A percentile compares a stretch with the other conserved stretches of the same genome.
phyloP scores from a whole-genome alignment of 2,797 vertebrate genomes.

The Gambusia yucatana region DNA sequence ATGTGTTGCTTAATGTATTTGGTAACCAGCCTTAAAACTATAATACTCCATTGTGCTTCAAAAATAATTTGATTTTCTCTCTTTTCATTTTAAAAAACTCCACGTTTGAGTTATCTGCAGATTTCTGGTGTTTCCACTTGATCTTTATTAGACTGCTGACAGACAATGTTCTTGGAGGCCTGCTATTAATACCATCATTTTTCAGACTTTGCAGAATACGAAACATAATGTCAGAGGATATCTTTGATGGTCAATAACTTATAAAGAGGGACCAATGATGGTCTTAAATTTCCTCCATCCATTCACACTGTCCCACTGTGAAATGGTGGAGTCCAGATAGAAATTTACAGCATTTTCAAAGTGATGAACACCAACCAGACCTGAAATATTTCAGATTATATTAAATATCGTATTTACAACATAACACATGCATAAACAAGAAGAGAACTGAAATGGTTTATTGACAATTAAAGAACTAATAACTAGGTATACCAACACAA shows the following conservation, averaged over 20 bases:
- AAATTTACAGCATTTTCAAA: not conserved
- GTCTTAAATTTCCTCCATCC: slow-evolving; percentile 1
- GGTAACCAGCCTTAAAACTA: not conserved
- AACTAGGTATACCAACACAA: no score
- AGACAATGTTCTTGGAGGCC: not conserved
- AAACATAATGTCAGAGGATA: not conserved
- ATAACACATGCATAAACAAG: not conserved
- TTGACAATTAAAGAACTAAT: not conserved
- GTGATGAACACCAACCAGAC: not conserved
- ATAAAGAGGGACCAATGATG: not conserved
- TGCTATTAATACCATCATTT: not conserved
- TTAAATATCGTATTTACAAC: not conserved
- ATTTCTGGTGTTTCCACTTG: not conserved
- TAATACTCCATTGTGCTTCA: not conserved
- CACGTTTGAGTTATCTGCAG: not conserved
- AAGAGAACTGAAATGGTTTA: not conserved
- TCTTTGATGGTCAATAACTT: not conserved
- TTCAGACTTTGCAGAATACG: not conserved
- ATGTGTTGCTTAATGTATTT: not conserved
- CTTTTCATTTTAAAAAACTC: not conserved
- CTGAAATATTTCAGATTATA: not conserved
- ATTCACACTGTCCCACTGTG: not conserved
- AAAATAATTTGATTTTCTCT: not conserved
- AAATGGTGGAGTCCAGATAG: not conserved
- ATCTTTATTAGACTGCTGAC: not conserved